Percentiles rank a stretch among this genome's conserved stretches.
Conservation (phyloP, 64 coral and sea anemone species). For the Porites australiensis region DNA sequence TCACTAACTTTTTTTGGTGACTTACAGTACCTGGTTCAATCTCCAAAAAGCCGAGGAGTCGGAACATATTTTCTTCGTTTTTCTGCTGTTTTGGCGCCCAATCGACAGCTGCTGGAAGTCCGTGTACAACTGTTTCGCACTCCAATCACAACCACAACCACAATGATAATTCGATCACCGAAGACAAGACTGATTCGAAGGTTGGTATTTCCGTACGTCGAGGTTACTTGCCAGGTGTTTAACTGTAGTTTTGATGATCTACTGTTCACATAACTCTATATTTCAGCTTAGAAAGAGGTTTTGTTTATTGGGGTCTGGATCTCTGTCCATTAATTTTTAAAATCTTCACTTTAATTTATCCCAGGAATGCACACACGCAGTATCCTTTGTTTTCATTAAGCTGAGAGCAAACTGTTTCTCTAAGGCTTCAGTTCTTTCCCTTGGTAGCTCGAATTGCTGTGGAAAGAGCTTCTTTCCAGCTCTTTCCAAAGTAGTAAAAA, state of each 20-base stretch:
- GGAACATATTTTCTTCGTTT: conserved; percentile 97
- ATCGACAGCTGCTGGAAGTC: conserved; percentile 78
- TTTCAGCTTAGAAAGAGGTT: too few relatives aligned
- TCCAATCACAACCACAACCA: conserved; percentile 85
- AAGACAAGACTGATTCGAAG: conserved; percentile 81
- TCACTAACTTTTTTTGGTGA: conserved; percentile 5
- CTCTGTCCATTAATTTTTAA: too few relatives aligned
- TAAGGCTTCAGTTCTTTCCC: not conserved
- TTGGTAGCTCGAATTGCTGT: not conserved
- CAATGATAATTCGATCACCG: conserved; percentile 81
- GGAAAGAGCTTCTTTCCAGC: not conserved
- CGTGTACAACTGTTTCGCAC: conserved; percentile 80
- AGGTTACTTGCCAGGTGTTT: not conserved
- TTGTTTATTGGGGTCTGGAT: too few relatives aligned
- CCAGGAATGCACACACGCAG: not conserved
- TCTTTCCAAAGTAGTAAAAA: not conserved
- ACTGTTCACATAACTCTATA: not conserved
- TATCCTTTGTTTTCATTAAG: not conserved
- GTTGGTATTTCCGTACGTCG: conserved; percentile 52
- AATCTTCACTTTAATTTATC: not conserved
- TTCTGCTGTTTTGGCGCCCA: conserved; percentile 97
- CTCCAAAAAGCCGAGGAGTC: conserved; percentile 85
- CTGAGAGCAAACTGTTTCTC: not conserved
- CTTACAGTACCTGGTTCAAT: conserved; percentile 80
- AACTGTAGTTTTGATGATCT: not conserved